phyloP scores from a whole-genome alignment of 2,888 invertebrate species.

The Alcis repandata region DNA sequence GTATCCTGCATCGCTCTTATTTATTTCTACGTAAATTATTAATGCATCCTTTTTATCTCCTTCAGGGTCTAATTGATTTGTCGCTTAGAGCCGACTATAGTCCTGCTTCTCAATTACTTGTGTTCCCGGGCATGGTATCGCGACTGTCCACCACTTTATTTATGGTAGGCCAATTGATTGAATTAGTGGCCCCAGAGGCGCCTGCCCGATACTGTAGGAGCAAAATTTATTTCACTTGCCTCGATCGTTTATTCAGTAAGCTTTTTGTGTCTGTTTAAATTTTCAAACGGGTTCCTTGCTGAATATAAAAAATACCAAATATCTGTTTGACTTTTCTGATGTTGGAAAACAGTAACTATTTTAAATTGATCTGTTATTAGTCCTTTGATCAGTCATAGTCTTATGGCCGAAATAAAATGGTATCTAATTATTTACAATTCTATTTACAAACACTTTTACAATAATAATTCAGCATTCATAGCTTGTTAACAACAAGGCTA shows the following conservation, averaged over 20 bases:
- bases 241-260: constrained; percentile 61
- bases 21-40: constrained; percentile 73
- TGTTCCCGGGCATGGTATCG: constrained; percentile 72
- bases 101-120: constrained; percentile 82
- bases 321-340: too few species aligned
- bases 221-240: constrained; percentile 73
- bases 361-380: too few species aligned
- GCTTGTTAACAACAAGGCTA: background rate
- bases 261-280: constrained; percentile 55
- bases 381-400: too few species aligned
- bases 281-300: constrained; percentile 31
- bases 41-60: constrained; percentile 80
- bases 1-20: constrained; percentile 60
- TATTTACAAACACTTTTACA: background rate
- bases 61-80: constrained; percentile 80
- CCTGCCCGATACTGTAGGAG: constrained; percentile 69
- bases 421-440: background rate
- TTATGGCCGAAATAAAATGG: too few species aligned
- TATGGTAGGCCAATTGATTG: constrained; percentile 84
- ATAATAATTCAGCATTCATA: background rate
- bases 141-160: constrained; percentile 79
- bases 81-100: constrained; percentile 75
- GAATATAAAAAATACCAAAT: too few species aligned
- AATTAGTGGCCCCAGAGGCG: constrained; percentile 83
- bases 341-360: too few species aligned